These are phyloP conservation scores for Ceratitis capitata DNA, from an alignment of 1,140 invertebrate genomes.

Conservation along the genomic window DNA sequence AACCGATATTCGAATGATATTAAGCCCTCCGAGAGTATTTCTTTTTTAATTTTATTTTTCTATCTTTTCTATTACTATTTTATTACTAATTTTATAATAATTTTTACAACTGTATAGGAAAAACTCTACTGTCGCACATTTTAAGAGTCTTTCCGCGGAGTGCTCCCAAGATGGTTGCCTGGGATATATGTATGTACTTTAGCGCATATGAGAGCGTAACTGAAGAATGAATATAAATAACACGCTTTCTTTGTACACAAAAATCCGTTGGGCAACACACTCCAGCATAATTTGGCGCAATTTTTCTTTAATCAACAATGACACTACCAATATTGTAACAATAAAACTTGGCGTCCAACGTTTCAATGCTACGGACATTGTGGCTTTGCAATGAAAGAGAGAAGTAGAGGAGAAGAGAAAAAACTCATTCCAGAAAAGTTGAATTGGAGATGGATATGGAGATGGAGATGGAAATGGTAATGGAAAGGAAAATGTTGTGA, in stretches of 20 bases:
- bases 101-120: no score
- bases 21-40: no score
- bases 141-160: no score
- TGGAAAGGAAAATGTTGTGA: not conserved
- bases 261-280: not conserved
- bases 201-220: not conserved
- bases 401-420: no score
- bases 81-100: no score
- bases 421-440: not conserved
- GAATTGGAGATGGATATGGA: not conserved
- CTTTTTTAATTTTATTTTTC: no score
- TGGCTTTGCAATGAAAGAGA: not conserved
- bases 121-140: no score
- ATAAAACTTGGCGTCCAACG: not conserved
- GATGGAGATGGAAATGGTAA: no score
- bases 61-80: no score
- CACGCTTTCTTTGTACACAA: not conserved
- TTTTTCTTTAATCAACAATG: not conserved
- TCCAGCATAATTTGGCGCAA: not conserved
- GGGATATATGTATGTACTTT: not conserved
- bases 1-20: no score
- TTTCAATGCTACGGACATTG: not conserved
- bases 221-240: constrained; percentile 5
- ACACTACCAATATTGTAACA: not conserved
- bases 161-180: no score